Conservation (phyloP, 1,140 invertebrate species). For the Colletes gigas region DNA sequence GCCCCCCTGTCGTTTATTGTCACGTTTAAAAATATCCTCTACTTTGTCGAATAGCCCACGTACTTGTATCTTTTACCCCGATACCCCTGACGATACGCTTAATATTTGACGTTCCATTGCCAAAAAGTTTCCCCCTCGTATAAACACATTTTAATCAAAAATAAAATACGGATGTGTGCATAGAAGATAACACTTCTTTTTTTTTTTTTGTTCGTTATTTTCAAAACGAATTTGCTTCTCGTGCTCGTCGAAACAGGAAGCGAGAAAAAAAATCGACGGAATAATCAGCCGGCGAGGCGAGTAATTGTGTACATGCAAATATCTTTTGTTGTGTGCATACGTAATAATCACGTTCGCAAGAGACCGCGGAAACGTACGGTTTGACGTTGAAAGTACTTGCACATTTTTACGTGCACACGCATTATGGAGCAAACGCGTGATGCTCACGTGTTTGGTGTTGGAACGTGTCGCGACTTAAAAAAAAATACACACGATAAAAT, state of each 20-base stretch:
- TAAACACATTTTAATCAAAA: constrained; percentile 15
- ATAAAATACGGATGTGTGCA: constrained; percentile 24
- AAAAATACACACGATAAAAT: constrained; percentile 10
- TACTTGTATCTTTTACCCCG: too few relatives aligned
- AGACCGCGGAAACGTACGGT: constrained; percentile 26
- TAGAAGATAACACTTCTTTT: not conserved
- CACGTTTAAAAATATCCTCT: too few relatives aligned
- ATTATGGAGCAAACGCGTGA: constrained; percentile 10
- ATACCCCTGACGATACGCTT: too few relatives aligned
- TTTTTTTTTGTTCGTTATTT: not conserved
- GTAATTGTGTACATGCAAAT: not conserved
- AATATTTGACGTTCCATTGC: too few relatives aligned
- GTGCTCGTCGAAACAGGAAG: too few relatives aligned
- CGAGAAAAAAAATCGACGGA: not conserved
- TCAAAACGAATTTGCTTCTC: not conserved
- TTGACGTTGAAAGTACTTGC: constrained; percentile 34
- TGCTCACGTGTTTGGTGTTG: constrained; percentile 36
- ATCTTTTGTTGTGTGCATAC: constrained; percentile 12
- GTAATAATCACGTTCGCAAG: constrained; percentile 19
- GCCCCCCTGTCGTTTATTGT: too few relatives aligned
- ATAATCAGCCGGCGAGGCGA: not conserved
- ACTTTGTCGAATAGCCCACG: too few relatives aligned
- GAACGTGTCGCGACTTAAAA: not conserved
- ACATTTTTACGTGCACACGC: constrained; percentile 3
- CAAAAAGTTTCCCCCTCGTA: too few relatives aligned